Conservation (phyloP, 2,797 vertebrate genomes). For the Liasis olivaceus region DNA sequence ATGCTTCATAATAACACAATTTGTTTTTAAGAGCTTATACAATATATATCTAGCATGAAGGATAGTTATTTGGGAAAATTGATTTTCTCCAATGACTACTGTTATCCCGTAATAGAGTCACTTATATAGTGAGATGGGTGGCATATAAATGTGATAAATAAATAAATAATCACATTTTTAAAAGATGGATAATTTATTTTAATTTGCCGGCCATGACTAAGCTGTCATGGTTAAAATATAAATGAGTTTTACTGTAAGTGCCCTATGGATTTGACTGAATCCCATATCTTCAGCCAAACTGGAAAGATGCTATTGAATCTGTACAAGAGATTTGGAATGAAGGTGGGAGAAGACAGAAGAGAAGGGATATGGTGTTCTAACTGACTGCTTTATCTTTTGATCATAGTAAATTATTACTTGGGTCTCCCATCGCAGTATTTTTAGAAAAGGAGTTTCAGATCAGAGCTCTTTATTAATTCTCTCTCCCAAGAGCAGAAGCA, state of each 20-base stretch:
- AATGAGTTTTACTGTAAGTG: not conserved
- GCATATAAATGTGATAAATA: too few relatives aligned
- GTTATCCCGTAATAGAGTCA: not conserved
- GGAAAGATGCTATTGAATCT: not conserved
- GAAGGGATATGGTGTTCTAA: not conserved
- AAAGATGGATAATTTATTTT: not conserved
- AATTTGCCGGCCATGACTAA: not conserved
- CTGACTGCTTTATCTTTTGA: not conserved
- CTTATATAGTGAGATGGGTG: too few relatives aligned
- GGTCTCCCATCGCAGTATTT: not conserved
- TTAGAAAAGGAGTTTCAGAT: not conserved
- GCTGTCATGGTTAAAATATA: not conserved
- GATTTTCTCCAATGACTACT: not conserved
- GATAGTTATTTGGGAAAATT: not conserved
- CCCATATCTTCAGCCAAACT: not conserved
- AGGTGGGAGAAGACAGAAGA: not conserved
- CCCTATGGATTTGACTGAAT: not conserved
- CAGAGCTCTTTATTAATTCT: not conserved
- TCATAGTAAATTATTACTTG: not conserved
- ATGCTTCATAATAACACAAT: not conserved
- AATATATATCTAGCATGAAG: not conserved
- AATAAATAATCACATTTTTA: not conserved
- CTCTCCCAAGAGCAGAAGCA: not conserved
- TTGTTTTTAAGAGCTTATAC: not conserved
- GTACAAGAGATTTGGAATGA: not conserved